phyloP scores from a whole-genome alignment of 2,888 invertebrate species.

The Hofmannophila pseudospretella region DNA sequence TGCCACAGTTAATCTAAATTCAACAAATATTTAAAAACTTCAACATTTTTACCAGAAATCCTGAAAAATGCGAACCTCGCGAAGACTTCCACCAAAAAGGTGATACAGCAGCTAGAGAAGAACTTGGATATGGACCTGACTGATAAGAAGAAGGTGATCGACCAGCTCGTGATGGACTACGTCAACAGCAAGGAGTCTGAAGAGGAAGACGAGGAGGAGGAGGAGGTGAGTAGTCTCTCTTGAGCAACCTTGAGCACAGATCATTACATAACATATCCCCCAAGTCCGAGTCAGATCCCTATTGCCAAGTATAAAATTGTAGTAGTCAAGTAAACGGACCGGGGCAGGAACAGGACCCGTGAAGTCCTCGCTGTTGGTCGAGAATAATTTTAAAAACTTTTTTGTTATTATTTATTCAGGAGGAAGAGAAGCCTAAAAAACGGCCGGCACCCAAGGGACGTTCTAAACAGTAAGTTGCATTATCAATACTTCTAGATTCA shows the following conservation, averaged over 20 bases:
- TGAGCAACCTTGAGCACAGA: too few species aligned
- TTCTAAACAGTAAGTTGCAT: conserved; percentile 11
- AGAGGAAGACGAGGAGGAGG: conserved; percentile 39
- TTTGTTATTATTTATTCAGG: conserved; percentile 29
- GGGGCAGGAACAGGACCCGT: too few species aligned
- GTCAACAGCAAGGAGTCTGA: conserved; percentile 58
- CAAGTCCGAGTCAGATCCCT: too few species aligned
- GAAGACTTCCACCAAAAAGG: conserved; percentile 92
- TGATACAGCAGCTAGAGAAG: conserved; percentile 90
- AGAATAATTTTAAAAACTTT: too few species aligned
- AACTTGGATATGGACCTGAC: conserved; percentile 86
- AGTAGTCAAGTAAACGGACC: too few species aligned
- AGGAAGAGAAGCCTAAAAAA: conserved; percentile 78
- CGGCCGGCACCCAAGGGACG: conserved; percentile 52
- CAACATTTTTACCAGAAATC: too few species aligned
- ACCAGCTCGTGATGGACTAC: conserved; percentile 90
- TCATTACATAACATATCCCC: too few species aligned
- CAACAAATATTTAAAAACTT: too few species aligned
- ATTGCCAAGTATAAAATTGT: too few species aligned
- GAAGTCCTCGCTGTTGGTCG: too few species aligned
- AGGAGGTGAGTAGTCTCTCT: conserved; percentile 26
- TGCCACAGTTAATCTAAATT: too few species aligned
- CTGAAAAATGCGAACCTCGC: conserved; percentile 91
- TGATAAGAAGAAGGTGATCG: conserved; percentile 90
- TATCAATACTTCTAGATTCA: too few species aligned